A percentile compares a stretch with the other conserved stretches of the same genome.
These are phyloP conservation scores for Hylomyscus alleni DNA, from an alignment of 2,797 vertebrate genomes.

Conservation along the genomic window DNA sequence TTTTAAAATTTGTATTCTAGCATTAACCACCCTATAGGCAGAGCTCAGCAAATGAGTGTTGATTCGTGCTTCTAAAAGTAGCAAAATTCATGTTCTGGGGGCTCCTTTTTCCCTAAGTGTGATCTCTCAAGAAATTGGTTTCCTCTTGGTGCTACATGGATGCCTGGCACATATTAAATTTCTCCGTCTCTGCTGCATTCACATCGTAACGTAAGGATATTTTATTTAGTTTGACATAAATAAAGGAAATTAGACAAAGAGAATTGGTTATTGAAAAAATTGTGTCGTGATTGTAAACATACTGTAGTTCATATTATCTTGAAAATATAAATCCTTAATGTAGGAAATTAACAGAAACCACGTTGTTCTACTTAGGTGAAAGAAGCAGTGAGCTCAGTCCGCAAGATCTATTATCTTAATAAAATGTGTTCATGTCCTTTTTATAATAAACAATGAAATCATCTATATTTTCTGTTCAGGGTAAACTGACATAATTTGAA, in stretches of 20 bases:
- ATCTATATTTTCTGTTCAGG: not conserved
- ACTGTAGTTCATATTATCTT: not conserved
- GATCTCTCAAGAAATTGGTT: not conserved
- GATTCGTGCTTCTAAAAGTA: not conserved
- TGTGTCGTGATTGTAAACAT: not conserved
- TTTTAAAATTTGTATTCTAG: slow-evolving; percentile 29
- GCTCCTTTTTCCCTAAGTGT: not conserved
- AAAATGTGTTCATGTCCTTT: not conserved
- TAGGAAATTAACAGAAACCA: not conserved
- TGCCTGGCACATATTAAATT: not conserved
- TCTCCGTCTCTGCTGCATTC: not conserved
- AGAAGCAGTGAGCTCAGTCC: not conserved
- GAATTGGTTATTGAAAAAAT: not conserved
- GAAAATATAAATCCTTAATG: not conserved
- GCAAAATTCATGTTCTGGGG: not conserved
- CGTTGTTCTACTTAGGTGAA: not conserved
- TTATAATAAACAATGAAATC: not conserved
- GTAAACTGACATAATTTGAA: not conserved
- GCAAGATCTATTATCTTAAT: not conserved
- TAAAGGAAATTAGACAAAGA: not conserved
- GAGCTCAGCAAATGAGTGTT: slow-evolving; percentile 23
- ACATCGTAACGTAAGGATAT: not conserved
- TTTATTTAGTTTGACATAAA: not conserved
- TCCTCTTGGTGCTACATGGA: not conserved
- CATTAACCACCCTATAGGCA: slow-evolving; percentile 14